phyloP scores from a whole-genome alignment of 30 jellyfish, hydroid and myxozoan genomes.

The Nemopilema nomurai region DNA sequence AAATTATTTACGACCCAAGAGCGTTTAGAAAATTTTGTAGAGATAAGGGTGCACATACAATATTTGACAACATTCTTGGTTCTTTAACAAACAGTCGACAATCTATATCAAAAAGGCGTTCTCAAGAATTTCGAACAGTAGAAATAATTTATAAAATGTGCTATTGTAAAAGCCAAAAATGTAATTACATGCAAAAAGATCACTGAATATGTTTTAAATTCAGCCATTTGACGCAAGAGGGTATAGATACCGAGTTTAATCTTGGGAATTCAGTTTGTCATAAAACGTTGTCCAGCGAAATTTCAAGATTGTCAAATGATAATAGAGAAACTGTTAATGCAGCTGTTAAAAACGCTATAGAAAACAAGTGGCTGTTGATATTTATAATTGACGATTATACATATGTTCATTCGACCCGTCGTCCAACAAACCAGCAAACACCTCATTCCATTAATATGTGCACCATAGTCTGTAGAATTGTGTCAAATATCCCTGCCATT shows the following conservation, averaged over 20 bases:
- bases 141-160: conserved; percentile 8
- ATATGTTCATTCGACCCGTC: neutral
- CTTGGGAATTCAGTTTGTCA: conserved; percentile 11
- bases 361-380: neutral
- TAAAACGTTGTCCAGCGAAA: conserved; percentile 4
- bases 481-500: neutral
- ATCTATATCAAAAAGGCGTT: neutral
- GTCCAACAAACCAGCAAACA: conserved; percentile 12
- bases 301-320: neutral
- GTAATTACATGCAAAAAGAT: conserved; percentile 16
- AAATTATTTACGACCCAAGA: neutral
- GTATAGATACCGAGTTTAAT: conserved; percentile 7
- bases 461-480: conserved; percentile 4
- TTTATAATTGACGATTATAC: conserved; percentile 4
- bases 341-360: conserved; percentile 7
- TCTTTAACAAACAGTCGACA: neutral
- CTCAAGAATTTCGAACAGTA: conserved; percentile 5
- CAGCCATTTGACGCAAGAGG: conserved; percentile 13
- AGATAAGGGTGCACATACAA: conserved; percentile 15
- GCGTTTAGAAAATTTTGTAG: conserved; percentile 1
- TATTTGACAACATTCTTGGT: neutral
- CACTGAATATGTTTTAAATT: neutral
- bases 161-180: conserved; percentile 13
- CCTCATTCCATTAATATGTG: neutral
- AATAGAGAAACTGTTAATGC: neutral